These are phyloP conservation scores for Atrina japonica DNA, from an alignment of 2,888 invertebrate genomes.

Conservation along the genomic window DNA sequence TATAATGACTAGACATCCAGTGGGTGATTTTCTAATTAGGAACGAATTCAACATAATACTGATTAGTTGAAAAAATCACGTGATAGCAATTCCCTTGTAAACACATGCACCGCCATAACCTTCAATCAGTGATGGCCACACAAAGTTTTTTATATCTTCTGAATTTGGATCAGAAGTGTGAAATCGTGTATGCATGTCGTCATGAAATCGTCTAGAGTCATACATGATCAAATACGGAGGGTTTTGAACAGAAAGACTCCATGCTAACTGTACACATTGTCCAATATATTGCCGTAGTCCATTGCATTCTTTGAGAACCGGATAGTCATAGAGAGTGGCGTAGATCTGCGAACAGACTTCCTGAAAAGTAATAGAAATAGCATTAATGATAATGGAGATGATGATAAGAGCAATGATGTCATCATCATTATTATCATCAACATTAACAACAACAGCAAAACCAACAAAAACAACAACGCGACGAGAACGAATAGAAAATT, in stretches of 20 bases:
- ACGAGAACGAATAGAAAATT: too few relatives aligned
- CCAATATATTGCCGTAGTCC: constrained; percentile 90
- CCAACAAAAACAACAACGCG: too few relatives aligned
- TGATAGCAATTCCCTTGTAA: constrained; percentile 92
- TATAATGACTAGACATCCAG: too few relatives aligned
- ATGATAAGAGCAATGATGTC: background rate
- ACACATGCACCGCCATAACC: constrained; percentile 86
- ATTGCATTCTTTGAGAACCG: constrained; percentile 90
- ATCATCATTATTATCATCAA: too few relatives aligned
- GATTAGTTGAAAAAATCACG: constrained; percentile 81
- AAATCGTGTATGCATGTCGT: constrained; percentile 90
- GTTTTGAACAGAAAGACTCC: constrained; percentile 90
- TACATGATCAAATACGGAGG: constrained; percentile 81
- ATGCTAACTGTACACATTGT: constrained; percentile 92
- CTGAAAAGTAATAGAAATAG: constrained; percentile 75
- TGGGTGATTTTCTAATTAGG: too few relatives aligned
- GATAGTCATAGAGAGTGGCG: constrained; percentile 95
- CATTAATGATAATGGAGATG: background rate
- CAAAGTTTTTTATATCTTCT: constrained; percentile 89
- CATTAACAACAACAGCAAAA: too few relatives aligned
- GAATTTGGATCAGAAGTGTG: constrained; percentile 88
- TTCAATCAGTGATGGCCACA: constrained; percentile 93
- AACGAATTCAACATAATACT: too few relatives aligned
- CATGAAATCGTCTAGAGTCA: constrained; percentile 85
- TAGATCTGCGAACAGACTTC: constrained; percentile 88